Evolutionary conservation across 2,113 vertebrate species (phyloP).

Genomic region (Dolichotis patagonum): DNA sequence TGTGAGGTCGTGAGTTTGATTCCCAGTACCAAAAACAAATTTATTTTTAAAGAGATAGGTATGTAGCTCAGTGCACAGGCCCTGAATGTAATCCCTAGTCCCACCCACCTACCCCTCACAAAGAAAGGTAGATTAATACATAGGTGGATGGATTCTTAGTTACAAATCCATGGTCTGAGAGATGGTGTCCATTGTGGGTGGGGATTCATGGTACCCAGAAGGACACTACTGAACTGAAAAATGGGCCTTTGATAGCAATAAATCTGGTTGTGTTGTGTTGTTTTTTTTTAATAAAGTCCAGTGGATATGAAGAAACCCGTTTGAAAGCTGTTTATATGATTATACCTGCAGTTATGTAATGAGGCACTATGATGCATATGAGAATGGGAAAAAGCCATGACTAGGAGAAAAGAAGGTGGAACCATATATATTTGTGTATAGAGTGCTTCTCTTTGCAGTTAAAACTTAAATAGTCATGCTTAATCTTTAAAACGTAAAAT

Average conservation of each 20-base stretch:
- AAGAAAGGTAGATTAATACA: neutral
- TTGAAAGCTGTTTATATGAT: neutral
- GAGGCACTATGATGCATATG: neutral
- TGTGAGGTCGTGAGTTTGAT: no score
- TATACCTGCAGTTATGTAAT: fast-evolving
- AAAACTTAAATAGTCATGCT: neutral
- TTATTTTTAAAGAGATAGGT: neutral
- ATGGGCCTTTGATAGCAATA: neutral
- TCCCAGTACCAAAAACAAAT: no score
- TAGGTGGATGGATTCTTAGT: neutral
- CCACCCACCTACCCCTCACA: neutral
- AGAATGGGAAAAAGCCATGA: neutral
- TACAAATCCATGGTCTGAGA: neutral
- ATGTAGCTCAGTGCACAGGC: neutral
- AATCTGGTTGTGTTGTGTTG: neutral
- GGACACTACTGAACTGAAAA: neutral
- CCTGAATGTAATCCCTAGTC: neutral
- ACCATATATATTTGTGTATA: neutral
- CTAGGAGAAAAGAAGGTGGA: neutral
- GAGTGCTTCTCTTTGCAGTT: neutral
- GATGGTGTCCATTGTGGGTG: neutral
- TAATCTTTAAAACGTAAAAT: neutral
- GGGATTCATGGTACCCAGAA: neutral
- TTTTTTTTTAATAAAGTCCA: neutral
- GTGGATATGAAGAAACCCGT: neutral